Evolutionary conservation across 1,140 invertebrate species (phyloP), one percentile per base, ranked within the genome.

Genomic region (Brachionus rubens): DNA sequence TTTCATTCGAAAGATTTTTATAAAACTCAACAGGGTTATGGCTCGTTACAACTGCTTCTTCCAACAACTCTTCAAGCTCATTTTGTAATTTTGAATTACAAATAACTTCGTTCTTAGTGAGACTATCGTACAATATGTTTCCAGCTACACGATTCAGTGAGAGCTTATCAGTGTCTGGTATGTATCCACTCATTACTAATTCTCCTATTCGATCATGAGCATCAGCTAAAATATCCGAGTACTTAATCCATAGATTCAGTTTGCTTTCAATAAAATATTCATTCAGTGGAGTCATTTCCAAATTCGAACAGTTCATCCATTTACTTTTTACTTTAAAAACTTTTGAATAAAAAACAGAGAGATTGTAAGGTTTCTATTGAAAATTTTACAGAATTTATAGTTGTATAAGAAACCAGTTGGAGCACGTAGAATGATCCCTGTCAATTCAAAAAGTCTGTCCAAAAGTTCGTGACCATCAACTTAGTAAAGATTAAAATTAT

Each of bases 401-500:
- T 72, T 48, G 16, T 40, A 33, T 50, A 30, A 19, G 50, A 36
- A 72, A 14, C 68, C 68, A n/a, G 46, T n/a, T 9, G 68, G 68
- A 12, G 30, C 30, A 33, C 68, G 21, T 9, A 72, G 2, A 4
- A 40, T 24, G 9, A 54, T 14, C 9, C 50, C 24, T 4, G 68
- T 72, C 1, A 72, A 46, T 41, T 72, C 30, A 24, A 21, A 24
- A 24, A 72, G n/a, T 26, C 50, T 72, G 19, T 72, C 46, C 9
- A 54, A 10, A 7, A 72, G 50, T n/a, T 48, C 50, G 36, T 36
- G 46, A n/a, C 68, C 68, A 72, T 72, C 68, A 72, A 50, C 68
- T 72, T 16, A 14, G 36, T 28, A 56, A 56, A 52, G 4, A 28
- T 7, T n/a, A 28, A 46, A 47, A 36, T 6, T 56, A 12, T 6